phyloP scores from a whole-genome alignment of 2,888 invertebrate genomes.

The Frankliniella intonsa region DNA sequence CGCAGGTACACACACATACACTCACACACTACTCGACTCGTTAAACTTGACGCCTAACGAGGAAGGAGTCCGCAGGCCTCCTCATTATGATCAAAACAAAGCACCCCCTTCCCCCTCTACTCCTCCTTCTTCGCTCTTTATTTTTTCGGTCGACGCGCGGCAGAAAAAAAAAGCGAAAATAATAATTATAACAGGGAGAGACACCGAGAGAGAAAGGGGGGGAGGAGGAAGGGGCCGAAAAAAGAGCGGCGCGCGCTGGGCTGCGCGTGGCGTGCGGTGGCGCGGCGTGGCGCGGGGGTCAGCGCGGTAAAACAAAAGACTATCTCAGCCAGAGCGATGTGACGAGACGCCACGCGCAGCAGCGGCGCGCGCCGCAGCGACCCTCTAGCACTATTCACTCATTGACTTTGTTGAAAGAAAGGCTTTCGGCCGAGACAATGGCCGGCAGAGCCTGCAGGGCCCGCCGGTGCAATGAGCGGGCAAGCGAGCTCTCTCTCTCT shows the following conservation, averaged over 20 bases:
- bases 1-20: background rate
- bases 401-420: background rate
- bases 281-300: background rate
- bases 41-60: conserved; percentile 23
- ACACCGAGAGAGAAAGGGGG: background rate
- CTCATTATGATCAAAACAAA: conserved; percentile 23
- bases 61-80: background rate
- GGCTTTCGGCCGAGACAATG: background rate
- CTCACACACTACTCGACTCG: background rate
- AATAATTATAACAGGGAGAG: background rate
- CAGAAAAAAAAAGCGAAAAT: background rate
- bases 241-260: background rate
- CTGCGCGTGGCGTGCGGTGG: background rate
- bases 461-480: background rate
- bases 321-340: background rate
- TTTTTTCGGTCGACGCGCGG: background rate
- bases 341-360: background rate
- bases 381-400: background rate
- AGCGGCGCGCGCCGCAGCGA: background rate
- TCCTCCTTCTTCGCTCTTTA: too few relatives aligned
- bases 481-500: background rate
- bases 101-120: background rate
- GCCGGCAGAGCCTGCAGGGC: background rate
- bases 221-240: background rate
- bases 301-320: background rate